A percentile compares a stretch with the other conserved stretches of the same genome.
These are phyloP conservation scores for Gymnosoma rotundatum DNA, from an alignment of 2,888 invertebrate species.

Conservation along the genomic window DNA sequence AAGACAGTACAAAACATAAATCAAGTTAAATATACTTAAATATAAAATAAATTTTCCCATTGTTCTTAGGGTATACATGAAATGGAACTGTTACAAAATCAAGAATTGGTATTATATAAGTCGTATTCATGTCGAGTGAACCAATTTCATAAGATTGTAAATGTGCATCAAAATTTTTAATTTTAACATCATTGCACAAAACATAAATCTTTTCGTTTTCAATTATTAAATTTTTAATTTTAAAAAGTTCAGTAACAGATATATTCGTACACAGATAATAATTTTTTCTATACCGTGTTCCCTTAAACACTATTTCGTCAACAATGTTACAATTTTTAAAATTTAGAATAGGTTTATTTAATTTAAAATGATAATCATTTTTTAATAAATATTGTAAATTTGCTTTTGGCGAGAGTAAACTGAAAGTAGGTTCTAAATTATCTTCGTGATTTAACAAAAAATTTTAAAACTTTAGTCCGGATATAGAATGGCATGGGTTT, in stretches of 20 bases:
- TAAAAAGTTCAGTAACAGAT: constrained; percentile 41
- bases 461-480: constrained; percentile 32
- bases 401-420: constrained; percentile 16
- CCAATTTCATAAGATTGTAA: constrained; percentile 36
- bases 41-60: constrained; percentile 48
- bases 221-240: constrained; percentile 41
- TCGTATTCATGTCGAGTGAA: not conserved
- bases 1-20: not conserved
- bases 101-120: constrained; percentile 13
- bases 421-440: constrained; percentile 26
- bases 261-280: too few species aligned
- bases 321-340: constrained; percentile 32
- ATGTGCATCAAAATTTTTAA: constrained; percentile 34
- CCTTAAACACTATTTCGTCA: constrained; percentile 40
- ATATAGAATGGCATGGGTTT: constrained; percentile 56
- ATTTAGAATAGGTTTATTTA: constrained; percentile 32
- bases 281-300: constrained; percentile 39
- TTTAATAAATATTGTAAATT: constrained; percentile 30
- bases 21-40: not conserved
- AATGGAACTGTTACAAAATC: constrained; percentile 22
- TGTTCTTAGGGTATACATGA: constrained; percentile 32
- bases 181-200: constrained; percentile 25
- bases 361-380: constrained; percentile 33
- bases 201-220: constrained; percentile 46
- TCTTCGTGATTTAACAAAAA: constrained; percentile 52